Conservation (phyloP, 2,797 vertebrate genomes). For the Crax fasciolata region DNA sequence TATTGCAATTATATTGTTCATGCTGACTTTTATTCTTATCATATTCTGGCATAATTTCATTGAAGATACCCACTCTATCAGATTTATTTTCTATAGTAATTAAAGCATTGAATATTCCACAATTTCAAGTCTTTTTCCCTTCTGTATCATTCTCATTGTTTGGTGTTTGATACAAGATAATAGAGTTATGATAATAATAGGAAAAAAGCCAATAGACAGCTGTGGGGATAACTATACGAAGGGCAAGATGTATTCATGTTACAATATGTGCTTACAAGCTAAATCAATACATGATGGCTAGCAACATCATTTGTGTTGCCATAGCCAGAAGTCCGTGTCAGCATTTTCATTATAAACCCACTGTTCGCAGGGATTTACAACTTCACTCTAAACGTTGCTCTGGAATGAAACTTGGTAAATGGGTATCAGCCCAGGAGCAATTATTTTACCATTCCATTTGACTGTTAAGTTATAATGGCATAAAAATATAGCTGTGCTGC, state of each 20-base stretch:
- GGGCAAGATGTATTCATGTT: neutral
- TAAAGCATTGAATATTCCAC: neutral
- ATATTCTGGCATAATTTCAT: neutral
- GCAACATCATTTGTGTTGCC: conserved; percentile 30
- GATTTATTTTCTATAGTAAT: neutral
- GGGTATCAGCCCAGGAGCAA: conserved; percentile 31
- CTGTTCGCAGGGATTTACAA: conserved; percentile 52
- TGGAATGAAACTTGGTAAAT: conserved; percentile 65
- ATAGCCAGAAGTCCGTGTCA: conserved; percentile 31
- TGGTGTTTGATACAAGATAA: neutral
- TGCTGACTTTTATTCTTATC: neutral
- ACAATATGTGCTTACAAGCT: neutral
- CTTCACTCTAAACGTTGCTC: conserved; percentile 7
- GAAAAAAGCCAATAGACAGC: neutral
- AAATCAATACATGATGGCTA: conserved; percentile 6
- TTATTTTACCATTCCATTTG: conserved; percentile 46
- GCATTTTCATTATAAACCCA: conserved; percentile 59
- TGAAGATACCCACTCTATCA: neutral
- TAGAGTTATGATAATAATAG: neutral
- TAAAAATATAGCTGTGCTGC: conserved; percentile 40
- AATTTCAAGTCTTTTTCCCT: neutral
- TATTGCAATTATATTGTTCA: neutral
- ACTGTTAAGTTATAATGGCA: conserved; percentile 48
- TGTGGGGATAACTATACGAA: neutral
- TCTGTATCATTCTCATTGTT: neutral